phyloP scores from a whole-genome alignment of 2,888 invertebrate genomes.

The Agrochola circellaris region DNA sequence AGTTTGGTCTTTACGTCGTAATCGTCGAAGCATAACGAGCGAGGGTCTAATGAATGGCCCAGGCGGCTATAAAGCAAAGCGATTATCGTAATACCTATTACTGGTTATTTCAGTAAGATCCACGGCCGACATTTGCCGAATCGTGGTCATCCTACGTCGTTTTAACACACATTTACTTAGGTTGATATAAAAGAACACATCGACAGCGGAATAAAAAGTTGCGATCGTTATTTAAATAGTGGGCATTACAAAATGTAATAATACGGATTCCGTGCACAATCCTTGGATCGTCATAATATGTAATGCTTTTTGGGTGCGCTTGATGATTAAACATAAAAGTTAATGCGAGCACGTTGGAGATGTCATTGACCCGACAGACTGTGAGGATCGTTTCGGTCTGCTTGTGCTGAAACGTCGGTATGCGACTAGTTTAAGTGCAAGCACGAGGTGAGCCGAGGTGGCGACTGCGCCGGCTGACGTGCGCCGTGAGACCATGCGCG shows the following conservation, averaged over 20 bases:
- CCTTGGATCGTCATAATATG: constrained; percentile 53
- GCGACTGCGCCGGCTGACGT: constrained; percentile 62
- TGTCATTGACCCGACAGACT: constrained; percentile 84
- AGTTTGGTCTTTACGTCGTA: constrained; percentile 51
- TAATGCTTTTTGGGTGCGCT: constrained; percentile 66
- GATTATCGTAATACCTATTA: constrained; percentile 44
- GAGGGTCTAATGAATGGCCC: constrained; percentile 62
- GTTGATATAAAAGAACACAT: constrained; percentile 13
- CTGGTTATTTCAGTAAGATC: constrained; percentile 29
- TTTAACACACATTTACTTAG: constrained; percentile 11
- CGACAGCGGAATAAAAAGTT: constrained; percentile 39
- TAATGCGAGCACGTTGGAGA: constrained; percentile 71
- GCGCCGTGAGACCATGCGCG: constrained; percentile 29
- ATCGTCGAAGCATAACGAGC: constrained; percentile 62
- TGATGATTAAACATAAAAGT: constrained; percentile 72
- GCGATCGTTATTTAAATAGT: constrained; percentile 34
- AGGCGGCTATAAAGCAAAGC: constrained; percentile 53
- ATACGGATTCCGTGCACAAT: constrained; percentile 60
- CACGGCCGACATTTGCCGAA: constrained; percentile 18
- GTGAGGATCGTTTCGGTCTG: constrained; percentile 83
- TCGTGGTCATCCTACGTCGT: constrained; percentile 10
- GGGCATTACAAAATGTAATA: constrained; percentile 41
- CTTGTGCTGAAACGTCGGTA: constrained; percentile 84
- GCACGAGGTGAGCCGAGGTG: constrained; percentile 72
- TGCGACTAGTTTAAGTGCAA: constrained; percentile 83